A percentile compares a stretch with the other conserved stretches of the same genome.
Evolutionary conservation across 2,888 invertebrate species (phyloP).

Genomic region (Alviniconcha strummeri): DNA sequence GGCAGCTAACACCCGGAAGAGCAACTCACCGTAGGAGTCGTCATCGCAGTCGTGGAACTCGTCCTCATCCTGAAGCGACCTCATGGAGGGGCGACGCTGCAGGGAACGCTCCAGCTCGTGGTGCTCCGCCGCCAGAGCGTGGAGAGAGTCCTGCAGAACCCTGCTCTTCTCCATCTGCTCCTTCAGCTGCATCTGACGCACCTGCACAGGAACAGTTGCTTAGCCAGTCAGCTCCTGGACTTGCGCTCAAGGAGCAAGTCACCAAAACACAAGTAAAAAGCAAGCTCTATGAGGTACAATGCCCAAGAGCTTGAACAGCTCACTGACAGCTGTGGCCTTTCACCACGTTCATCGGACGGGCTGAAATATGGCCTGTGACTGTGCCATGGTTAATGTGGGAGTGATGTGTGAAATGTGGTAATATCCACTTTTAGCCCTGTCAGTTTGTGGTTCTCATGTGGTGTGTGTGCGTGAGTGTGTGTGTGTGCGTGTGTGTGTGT

Average conservation of each 20-base stretch:
- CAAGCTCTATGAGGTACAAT: too few relatives aligned
- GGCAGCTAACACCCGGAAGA: too few relatives aligned
- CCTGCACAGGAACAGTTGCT: constrained; percentile 52
- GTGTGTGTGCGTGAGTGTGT: neutral
- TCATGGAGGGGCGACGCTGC: constrained; percentile 67
- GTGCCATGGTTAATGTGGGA: too few relatives aligned
- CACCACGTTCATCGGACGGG: too few relatives aligned
- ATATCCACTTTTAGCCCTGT: neutral
- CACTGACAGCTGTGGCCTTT: too few relatives aligned
- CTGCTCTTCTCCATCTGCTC: constrained; percentile 79
- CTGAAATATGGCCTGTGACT: too few relatives aligned
- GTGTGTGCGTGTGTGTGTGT: neutral
- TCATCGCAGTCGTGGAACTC: constrained; percentile 69
- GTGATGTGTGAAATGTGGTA: too few relatives aligned
- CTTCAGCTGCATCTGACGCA: constrained; percentile 73
- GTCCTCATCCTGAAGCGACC: constrained; percentile 58
- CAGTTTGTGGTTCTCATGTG: neutral
- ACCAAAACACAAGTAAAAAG: too few relatives aligned
- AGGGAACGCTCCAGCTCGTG: constrained; percentile 82
- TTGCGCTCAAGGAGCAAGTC: too few relatives aligned
- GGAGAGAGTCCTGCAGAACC: constrained; percentile 81
- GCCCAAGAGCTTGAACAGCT: too few relatives aligned
- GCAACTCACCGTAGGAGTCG: constrained; percentile 37
- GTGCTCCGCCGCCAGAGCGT: constrained; percentile 81
- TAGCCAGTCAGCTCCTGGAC: too few relatives aligned